phyloP scores from a whole-genome alignment of 2,888 invertebrate genomes.

The Ennomos erosarius region DNA sequence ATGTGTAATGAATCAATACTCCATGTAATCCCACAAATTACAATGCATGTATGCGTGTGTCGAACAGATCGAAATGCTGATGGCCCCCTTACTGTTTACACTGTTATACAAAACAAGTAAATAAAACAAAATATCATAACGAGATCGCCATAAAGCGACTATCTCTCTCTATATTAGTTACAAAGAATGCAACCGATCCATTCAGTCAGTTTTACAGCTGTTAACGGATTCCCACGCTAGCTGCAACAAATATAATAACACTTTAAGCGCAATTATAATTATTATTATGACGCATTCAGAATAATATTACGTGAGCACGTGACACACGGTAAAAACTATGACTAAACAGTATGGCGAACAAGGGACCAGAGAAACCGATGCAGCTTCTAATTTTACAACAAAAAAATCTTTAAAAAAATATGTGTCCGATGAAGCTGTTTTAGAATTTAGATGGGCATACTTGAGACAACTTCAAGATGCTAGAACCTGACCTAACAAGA shows the following conservation, averaged over 20 bases:
- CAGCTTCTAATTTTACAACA: no score
- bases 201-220: slow-evolving; percentile 15
- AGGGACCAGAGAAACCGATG: no score
- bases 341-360: no score
- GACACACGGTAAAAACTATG: no score
- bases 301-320: background rate
- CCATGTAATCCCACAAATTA: no score
- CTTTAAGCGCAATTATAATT: slow-evolving; percentile 23
- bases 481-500: no score
- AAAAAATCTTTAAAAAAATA: no score
- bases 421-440: no score
- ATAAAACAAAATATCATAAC: slow-evolving; percentile 5
- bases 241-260: slow-evolving; percentile 20
- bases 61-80: slow-evolving; percentile 1
- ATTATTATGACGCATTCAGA: slow-evolving; percentile 15
- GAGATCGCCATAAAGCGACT: slow-evolving; percentile 12
- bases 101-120: background rate
- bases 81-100: background rate
- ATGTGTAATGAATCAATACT: no score
- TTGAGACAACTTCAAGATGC: no score
- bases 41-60: background rate
- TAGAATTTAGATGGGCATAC: no score
- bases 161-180: slow-evolving; percentile 1
- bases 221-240: slow-evolving; percentile 23
- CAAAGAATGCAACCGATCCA: slow-evolving; percentile 7